These are phyloP conservation scores for Dermatemys mawii DNA, from an alignment of 2,113 vertebrate species.

Conservation along the genomic window DNA sequence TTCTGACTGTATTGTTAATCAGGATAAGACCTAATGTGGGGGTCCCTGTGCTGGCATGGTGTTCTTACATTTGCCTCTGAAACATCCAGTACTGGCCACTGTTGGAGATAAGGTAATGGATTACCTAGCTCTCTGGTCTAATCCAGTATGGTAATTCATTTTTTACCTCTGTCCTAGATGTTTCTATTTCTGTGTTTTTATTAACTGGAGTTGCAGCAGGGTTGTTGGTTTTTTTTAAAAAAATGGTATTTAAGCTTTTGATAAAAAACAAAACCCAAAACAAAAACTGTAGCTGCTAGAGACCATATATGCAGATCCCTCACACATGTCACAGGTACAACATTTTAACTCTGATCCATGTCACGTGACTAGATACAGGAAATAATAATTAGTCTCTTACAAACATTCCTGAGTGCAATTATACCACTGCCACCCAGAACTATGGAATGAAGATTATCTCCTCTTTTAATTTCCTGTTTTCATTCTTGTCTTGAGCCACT, in stretches of 20 bases:
- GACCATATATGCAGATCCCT: not conserved
- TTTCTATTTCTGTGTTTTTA: not conserved
- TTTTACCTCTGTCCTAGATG: not conserved
- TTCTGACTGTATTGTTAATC: not conserved
- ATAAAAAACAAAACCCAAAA: not conserved
- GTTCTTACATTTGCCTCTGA: not conserved
- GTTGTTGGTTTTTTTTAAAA: too few relatives aligned
- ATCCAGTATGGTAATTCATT: not conserved
- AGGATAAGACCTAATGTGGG: not conserved
- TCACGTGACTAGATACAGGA: not conserved
- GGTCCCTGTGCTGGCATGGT: not conserved
- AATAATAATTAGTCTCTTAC: not conserved
- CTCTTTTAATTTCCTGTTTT: slow-evolving; percentile 4
- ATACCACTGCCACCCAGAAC: not conserved
- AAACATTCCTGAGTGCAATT: not conserved
- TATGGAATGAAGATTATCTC: not conserved
- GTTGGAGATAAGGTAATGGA: not conserved
- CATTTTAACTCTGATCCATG: not conserved
- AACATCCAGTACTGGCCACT: not conserved
- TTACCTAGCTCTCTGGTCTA: not conserved
- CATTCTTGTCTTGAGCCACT: not conserved
- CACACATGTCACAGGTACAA: not conserved
- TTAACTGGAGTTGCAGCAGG: not conserved
- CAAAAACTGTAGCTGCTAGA: not conserved
- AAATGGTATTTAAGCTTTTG: too few relatives aligned